Percentiles rank a stretch among this genome's conserved stretches.
phyloP scores from a whole-genome alignment of 2,113 vertebrate species.

The Pseudonaja textilis region DNA sequence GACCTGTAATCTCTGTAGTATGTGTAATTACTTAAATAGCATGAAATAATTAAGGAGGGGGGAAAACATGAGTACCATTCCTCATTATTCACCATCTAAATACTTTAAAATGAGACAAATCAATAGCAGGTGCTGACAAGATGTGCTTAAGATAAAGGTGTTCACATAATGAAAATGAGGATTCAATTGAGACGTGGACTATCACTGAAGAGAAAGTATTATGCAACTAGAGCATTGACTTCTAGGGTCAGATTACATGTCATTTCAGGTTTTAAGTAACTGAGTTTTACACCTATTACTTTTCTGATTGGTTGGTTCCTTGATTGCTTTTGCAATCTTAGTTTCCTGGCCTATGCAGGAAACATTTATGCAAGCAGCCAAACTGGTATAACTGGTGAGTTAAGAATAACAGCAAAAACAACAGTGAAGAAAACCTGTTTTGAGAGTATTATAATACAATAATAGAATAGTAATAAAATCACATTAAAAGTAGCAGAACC shows the following conservation, averaged over 20 bases:
- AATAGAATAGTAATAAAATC: not conserved
- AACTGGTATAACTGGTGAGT: not conserved
- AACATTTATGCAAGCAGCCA: not conserved
- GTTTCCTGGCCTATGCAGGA: not conserved
- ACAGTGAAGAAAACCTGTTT: not conserved
- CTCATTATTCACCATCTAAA: not conserved
- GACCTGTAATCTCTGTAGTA: conserved; percentile 4
- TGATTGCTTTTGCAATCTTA: not conserved
- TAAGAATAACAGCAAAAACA: not conserved
- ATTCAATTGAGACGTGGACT: not conserved
- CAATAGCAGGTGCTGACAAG: not conserved
- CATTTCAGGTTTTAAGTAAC: not conserved
- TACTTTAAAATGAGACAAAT: not conserved
- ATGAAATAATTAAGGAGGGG: not conserved
- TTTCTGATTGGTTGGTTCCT: not conserved
- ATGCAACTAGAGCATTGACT: no score
- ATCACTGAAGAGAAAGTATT: not conserved
- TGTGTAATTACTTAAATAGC: conserved; percentile 11
- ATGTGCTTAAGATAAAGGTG: not conserved
- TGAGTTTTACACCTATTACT: not conserved
- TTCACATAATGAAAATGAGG: not conserved
- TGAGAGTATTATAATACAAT: not conserved
- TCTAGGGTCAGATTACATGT: not conserved
- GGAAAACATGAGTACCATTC: not conserved
- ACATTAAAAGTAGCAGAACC: not conserved